Conservation (phyloP, 2,888 invertebrate genomes). For the Xylota segnis region DNA sequence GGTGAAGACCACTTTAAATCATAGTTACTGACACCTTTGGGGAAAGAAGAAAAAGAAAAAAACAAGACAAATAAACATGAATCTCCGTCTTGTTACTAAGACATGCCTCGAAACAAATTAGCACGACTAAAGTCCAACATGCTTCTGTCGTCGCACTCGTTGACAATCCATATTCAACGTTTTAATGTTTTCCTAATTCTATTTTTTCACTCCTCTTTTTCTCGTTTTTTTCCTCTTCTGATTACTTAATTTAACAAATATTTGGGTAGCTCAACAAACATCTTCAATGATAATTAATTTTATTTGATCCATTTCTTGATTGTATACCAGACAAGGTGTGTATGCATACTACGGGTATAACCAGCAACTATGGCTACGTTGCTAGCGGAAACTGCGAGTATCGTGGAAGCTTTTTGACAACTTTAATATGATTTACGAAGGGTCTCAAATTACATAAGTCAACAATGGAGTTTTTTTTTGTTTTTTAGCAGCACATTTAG, state of each 20-base stretch:
- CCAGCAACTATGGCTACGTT: background rate
- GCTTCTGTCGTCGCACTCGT: background rate
- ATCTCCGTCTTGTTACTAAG: slow-evolving; percentile 25
- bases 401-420: slow-evolving; percentile 41
- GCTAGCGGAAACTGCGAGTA: background rate
- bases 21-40: too few relatives aligned
- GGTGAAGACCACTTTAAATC: too few relatives aligned
- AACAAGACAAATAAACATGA: too few relatives aligned
- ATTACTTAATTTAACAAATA: slow-evolving; percentile 54
- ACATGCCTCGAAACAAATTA: slow-evolving; percentile 32
- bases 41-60: too few relatives aligned
- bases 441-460: slow-evolving; percentile 45
- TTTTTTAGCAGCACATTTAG: slow-evolving; percentile 12
- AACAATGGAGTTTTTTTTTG: slow-evolving; percentile 28
- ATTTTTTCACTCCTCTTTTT: background rate
- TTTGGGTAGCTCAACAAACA: slow-evolving; percentile 47
- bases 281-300: slow-evolving; percentile 53
- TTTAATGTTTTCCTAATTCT: slow-evolving; percentile 17
- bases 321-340: slow-evolving; percentile 23
- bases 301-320: slow-evolving; percentile 51
- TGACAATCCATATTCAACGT: background rate
- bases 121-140: background rate
- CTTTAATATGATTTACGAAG: slow-evolving; percentile 52
- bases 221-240: background rate
- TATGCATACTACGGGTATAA: slow-evolving; percentile 5